Conservation (phyloP, 1,140 invertebrate species). For the Lordiphosa mommai region DNA sequence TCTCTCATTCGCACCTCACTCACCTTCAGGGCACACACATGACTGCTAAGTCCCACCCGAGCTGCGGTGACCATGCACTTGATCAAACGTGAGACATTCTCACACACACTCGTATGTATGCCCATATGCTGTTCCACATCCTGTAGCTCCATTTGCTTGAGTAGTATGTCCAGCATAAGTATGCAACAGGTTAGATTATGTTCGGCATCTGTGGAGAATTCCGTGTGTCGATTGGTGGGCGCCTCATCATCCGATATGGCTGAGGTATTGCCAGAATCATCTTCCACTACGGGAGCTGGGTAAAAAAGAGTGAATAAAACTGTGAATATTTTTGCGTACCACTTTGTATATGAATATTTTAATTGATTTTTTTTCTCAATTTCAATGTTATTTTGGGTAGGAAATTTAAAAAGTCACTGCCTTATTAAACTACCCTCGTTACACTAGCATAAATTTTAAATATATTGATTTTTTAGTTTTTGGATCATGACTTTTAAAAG, state of each 20-base stretch:
- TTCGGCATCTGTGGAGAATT: slow-evolving; percentile 84
- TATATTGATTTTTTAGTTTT: too few relatives aligned
- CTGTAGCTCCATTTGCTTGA: slow-evolving; percentile 98
- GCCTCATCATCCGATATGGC: slow-evolving; percentile 87
- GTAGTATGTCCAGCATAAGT: slow-evolving; percentile 96
- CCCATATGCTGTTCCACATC: slow-evolving; percentile 91
- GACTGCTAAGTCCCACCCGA: slow-evolving; percentile 85
- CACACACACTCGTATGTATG: slow-evolving; percentile 87
- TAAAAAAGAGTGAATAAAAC: not conserved
- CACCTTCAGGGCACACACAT: slow-evolving; percentile 84
- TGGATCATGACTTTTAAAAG: too few relatives aligned
- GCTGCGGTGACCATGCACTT: slow-evolving; percentile 89
- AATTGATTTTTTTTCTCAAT: too few relatives aligned
- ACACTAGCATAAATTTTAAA: too few relatives aligned
- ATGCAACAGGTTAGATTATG: slow-evolving; percentile 95
- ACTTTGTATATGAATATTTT: too few relatives aligned
- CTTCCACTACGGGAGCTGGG: slow-evolving; percentile 84
- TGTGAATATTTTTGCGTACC: too few relatives aligned
- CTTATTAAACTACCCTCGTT: too few relatives aligned
- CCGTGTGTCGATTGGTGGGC: slow-evolving; percentile 82
- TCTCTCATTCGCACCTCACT: not conserved
- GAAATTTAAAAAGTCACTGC: too few relatives aligned
- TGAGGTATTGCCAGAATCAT: slow-evolving; percentile 86
- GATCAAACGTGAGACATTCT: slow-evolving; percentile 88
- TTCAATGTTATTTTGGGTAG: too few relatives aligned